Conservation (phyloP, 2,797 vertebrate species). For the Gadopsis bispinosus region DNA sequence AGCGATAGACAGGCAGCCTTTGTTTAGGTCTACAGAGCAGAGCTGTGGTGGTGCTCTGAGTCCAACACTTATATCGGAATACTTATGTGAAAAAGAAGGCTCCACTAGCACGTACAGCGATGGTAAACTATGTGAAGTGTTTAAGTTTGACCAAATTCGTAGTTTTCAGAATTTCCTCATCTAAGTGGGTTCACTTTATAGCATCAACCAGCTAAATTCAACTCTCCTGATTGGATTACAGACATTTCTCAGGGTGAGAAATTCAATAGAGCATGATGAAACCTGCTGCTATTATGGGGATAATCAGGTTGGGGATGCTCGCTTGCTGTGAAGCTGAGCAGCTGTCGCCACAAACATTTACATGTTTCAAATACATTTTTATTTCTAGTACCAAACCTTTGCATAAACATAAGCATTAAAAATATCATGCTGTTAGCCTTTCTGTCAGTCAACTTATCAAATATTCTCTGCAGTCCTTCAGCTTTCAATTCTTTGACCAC, state of each 20-base stretch:
- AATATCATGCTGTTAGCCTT: background rate
- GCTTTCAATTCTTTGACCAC: background rate
- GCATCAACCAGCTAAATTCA: constrained; percentile 37
- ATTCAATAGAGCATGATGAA: constrained; percentile 52
- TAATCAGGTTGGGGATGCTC: constrained; percentile 51
- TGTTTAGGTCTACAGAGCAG: constrained; percentile 53
- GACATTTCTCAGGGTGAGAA: constrained; percentile 34
- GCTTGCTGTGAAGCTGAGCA: constrained; percentile 40
- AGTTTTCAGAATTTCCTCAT: constrained; percentile 12
- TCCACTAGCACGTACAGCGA: background rate
- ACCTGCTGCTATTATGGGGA: constrained; percentile 50
- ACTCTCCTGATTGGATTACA: constrained; percentile 57
- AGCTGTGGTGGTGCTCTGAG: constrained; percentile 25
- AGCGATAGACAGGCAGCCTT: constrained; percentile 65
- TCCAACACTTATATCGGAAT: background rate
- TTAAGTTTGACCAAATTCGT: background rate
- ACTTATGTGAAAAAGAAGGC: constrained; percentile 25
- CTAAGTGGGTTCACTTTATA: constrained; percentile 6
- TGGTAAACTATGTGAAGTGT: background rate
- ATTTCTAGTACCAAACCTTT: background rate
- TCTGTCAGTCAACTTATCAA: background rate
- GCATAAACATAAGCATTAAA: background rate
- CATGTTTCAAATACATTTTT: constrained; percentile 27
- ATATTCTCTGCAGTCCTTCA: background rate
- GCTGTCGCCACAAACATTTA: constrained; percentile 49